Percentiles rank a stretch among this genome's conserved stretches.
phyloP scores from a whole-genome alignment of 2,113 vertebrate species.

The Bungarus multicinctus region DNA sequence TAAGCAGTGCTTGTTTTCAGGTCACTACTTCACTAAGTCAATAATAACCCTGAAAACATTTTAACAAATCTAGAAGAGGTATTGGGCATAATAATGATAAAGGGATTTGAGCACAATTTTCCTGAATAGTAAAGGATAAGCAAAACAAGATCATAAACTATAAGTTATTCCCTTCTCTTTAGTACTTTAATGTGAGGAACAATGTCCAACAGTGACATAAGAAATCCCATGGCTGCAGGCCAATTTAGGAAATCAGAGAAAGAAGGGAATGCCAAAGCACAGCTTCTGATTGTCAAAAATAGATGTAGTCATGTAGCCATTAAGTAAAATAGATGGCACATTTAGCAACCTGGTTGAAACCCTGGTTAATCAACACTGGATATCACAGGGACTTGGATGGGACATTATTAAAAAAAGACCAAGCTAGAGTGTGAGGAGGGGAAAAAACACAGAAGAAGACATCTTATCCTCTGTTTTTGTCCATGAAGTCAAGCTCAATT shows the following conservation, averaged over 20 bases:
- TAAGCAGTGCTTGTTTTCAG: conserved; percentile 41
- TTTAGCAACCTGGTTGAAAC: neutral
- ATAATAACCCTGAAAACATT: neutral
- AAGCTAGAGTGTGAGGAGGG: neutral
- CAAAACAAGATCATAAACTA: neutral
- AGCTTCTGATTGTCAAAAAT: neutral
- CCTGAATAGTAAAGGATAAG: neutral
- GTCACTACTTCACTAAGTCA: conserved; percentile 58
- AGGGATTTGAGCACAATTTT: accelerated
- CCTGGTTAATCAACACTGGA: neutral
- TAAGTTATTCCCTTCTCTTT: neutral
- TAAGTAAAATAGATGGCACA: neutral
- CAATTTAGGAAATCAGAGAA: neutral
- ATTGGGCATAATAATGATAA: neutral
- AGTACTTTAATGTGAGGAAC: neutral
- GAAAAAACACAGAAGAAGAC: neutral
- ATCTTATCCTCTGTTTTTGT: neutral
- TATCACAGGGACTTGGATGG: neutral
- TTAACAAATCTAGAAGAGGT: conserved; percentile 7
- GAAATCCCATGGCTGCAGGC: neutral
- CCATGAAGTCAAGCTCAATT: neutral
- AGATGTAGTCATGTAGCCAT: neutral
- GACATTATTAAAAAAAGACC: neutral
- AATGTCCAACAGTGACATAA: neutral
- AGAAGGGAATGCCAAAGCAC: neutral